Conservation (phyloP, 2,113 vertebrate genomes). For the Pseudonaja textilis region DNA sequence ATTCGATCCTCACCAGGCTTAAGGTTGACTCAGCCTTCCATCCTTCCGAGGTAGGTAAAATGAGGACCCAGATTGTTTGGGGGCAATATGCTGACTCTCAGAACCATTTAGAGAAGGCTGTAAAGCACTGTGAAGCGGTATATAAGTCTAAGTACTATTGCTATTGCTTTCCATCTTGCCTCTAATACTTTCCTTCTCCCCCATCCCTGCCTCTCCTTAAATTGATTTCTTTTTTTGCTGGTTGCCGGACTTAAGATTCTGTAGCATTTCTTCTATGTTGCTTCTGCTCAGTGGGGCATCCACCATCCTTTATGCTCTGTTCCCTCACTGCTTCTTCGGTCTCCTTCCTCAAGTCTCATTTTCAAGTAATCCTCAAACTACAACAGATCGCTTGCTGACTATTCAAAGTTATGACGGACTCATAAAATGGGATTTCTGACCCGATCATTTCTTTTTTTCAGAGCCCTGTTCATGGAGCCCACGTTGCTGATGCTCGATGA, state of each 20-base stretch:
- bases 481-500: conserved; percentile 92
- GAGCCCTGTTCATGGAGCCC: conserved; percentile 92
- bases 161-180: background rate
- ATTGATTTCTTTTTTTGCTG: background rate
- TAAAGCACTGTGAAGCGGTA: too few species aligned
- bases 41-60: too few species aligned
- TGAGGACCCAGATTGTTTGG: too few species aligned
- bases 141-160: too few species aligned
- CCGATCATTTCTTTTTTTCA: conserved; percentile 39
- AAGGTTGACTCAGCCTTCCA: too few species aligned
- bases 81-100: too few species aligned
- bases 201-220: background rate
- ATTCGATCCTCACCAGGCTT: too few species aligned
- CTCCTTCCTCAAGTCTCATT: background rate
- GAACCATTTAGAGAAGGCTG: too few species aligned
- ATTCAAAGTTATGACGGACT: background rate
- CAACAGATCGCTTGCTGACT: background rate
- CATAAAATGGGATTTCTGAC: background rate
- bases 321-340: background rate
- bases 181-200: background rate
- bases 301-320: background rate
- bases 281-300: background rate
- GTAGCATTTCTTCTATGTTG: background rate
- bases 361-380: background rate
- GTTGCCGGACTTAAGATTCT: background rate